Conservation (phyloP, 2,797 vertebrate genomes). For the Amblyopsis hoosieri region DNA sequence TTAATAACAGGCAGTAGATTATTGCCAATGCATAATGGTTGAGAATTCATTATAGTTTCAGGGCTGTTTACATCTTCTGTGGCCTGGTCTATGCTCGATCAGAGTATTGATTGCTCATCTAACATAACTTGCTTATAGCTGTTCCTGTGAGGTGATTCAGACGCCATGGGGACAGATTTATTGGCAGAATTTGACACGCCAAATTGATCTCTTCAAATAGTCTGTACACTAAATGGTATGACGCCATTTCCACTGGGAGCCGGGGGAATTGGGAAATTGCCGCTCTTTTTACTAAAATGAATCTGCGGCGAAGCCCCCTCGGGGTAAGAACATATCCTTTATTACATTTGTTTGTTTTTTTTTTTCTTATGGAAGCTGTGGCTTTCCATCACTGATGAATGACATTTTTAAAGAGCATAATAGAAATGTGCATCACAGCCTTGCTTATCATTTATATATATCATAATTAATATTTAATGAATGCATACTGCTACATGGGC, state of each 20-base stretch:
- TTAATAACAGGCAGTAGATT: constrained; percentile 12
- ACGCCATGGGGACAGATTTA: constrained; percentile 28
- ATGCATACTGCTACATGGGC: constrained; percentile 1
- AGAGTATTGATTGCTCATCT: constrained; percentile 30
- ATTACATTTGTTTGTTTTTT: constrained; percentile 32
- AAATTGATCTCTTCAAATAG: constrained; percentile 42
- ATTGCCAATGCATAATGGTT: constrained; percentile 4
- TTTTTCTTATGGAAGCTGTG: constrained; percentile 33
- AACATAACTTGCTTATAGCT: constrained; percentile 45
- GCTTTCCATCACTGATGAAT: constrained; percentile 56
- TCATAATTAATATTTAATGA: background rate
- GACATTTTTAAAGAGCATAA: constrained; percentile 35
- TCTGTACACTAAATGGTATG: constrained; percentile 20
- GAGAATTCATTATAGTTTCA: constrained; percentile 19
- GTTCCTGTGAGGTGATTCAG: constrained; percentile 15
- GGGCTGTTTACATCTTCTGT: constrained; percentile 31
- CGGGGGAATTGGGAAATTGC: constrained; percentile 10
- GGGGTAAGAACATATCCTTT: constrained; percentile 25
- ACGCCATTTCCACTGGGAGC: background rate
- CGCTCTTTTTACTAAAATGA: constrained; percentile 15
- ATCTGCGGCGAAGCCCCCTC: constrained; percentile 12
- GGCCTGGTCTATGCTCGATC: constrained; percentile 38
- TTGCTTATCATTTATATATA: constrained; percentile 45
- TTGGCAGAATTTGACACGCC: constrained; percentile 1
- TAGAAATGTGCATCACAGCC: constrained; percentile 40